Conservation (phyloP, 2,797 vertebrate genomes). For the Pseudomugil gertrudae region DNA sequence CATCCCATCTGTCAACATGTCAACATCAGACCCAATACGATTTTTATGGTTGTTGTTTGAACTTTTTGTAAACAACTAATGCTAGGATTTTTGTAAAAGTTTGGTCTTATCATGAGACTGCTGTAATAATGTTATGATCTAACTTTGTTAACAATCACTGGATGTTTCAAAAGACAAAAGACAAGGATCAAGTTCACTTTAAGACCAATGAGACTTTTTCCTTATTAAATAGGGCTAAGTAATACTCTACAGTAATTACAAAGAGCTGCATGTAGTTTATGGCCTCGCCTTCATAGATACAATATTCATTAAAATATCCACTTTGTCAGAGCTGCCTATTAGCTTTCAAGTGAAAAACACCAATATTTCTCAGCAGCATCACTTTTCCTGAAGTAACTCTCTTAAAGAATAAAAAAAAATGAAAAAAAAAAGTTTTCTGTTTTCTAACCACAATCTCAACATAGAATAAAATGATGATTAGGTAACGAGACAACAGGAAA, state of each 20-base stretch:
- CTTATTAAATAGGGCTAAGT: slow-evolving; percentile 51
- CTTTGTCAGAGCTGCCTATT: slow-evolving; percentile 24
- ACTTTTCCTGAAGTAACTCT: background rate
- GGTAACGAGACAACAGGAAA: slow-evolving; percentile 25
- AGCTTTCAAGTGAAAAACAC: slow-evolving; percentile 14
- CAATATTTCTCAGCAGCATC: background rate
- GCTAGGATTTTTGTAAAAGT: slow-evolving; percentile 23
- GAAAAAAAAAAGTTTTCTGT: slow-evolving; percentile 20
- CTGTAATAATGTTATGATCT: slow-evolving; percentile 35
- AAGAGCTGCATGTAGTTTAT: slow-evolving; percentile 37
- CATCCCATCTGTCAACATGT: slow-evolving; percentile 42
- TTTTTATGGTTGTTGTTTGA: background rate
- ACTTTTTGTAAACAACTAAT: slow-evolving; percentile 9
- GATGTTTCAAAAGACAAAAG: slow-evolving; percentile 45
- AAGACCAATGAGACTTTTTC: slow-evolving; percentile 12
- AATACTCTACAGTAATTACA: slow-evolving; percentile 50
- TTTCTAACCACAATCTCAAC: slow-evolving; percentile 29
- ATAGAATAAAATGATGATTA: slow-evolving; percentile 21
- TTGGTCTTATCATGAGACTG: slow-evolving; percentile 27
- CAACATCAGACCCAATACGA: slow-evolving; percentile 32
- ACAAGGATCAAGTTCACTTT: slow-evolving; percentile 34
- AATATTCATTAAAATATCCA: slow-evolving; percentile 57
- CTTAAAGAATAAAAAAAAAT: slow-evolving; percentile 5
- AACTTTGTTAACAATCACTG: slow-evolving; percentile 48
- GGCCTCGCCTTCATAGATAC: slow-evolving; percentile 46